phyloP scores from a whole-genome alignment of 92 coral and sea anemone species.

The Diadumene lineata region DNA sequence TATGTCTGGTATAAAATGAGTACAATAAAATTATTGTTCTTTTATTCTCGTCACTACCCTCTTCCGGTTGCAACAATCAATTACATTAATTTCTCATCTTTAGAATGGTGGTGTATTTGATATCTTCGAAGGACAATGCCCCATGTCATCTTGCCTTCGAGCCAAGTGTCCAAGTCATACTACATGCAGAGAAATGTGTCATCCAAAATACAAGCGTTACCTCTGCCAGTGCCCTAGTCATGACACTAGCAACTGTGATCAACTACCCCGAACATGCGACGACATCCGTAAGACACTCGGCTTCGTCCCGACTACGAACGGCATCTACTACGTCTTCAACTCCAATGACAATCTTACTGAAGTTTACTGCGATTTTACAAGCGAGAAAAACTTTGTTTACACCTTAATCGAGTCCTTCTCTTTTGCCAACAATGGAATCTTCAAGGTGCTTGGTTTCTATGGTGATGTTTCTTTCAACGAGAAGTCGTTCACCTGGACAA shows the following conservation, averaged over 20 bases:
- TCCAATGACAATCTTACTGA: constrained; percentile 8
- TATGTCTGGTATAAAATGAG: not conserved
- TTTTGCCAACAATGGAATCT: constrained; percentile 12
- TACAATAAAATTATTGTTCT: no score
- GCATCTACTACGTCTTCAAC: constrained; percentile 20
- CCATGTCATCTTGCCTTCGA: constrained; percentile 1
- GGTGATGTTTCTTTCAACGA: constrained; percentile 17
- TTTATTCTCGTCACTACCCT: no score
- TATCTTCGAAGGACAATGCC: not conserved
- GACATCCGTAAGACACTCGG: constrained; percentile 15
- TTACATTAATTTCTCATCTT: not conserved
- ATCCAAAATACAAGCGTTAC: constrained; percentile 12
- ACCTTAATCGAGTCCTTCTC: constrained; percentile 48
- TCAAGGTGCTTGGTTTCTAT: constrained; percentile 22
- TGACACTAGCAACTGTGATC: not conserved
- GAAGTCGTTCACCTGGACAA: constrained; percentile 23
- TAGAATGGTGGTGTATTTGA: not conserved
- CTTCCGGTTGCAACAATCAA: no score
- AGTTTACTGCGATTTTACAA: constrained; percentile 32
- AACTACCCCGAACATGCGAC: constrained; percentile 9
- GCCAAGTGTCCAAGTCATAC: constrained; percentile 17
- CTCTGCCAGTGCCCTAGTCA: constrained; percentile 9
- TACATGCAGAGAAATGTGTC: constrained; percentile 15
- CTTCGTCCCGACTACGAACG: constrained; percentile 5
- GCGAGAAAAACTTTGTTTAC: constrained; percentile 30